Conservation (phyloP, 2,888 invertebrate species). For the Brenthis daphne region DNA sequence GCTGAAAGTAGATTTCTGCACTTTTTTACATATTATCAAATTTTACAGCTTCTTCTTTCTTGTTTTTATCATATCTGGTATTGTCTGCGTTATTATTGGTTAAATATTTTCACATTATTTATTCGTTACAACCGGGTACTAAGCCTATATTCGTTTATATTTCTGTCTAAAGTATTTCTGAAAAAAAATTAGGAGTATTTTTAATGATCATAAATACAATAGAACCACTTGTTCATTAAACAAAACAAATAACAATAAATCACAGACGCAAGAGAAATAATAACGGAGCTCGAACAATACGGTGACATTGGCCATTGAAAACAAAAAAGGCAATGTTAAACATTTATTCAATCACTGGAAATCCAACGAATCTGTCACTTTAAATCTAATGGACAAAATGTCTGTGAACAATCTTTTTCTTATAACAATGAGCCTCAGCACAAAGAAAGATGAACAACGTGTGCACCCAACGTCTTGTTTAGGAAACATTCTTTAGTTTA, state of each 20-base stretch:
- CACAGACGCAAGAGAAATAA: conserved; percentile 34
- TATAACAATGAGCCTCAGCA: conserved; percentile 33
- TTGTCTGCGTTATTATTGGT: no score
- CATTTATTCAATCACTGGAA: conserved; percentile 50
- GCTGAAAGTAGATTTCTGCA: no score
- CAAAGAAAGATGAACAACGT: conserved; percentile 54
- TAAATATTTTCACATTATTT: no score
- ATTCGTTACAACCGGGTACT: no score
- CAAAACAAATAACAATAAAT: conserved; percentile 34
- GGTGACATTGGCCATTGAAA: conserved; percentile 30
- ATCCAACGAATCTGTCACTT: conserved; percentile 57
- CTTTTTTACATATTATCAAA: no score
- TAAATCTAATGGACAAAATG: conserved; percentile 41
- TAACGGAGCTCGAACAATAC: conserved; percentile 40
- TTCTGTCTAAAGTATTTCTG: not conserved
- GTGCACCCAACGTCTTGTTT: conserved; percentile 71
- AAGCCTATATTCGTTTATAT: not conserved
- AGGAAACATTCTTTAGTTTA: conserved; percentile 62
- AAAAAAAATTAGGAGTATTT: not conserved
- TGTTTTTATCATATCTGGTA: no score
- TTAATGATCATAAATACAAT: conserved; percentile 23
- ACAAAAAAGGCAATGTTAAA: conserved; percentile 43
- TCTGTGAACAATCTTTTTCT: conserved; percentile 27
- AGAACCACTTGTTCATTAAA: conserved; percentile 31
- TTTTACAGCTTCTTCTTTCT: no score